Evolutionary conservation across 2,888 invertebrate species (phyloP), one percentile per base, ranked within the genome.

Genomic region (Leucophenga maculata): DNA sequence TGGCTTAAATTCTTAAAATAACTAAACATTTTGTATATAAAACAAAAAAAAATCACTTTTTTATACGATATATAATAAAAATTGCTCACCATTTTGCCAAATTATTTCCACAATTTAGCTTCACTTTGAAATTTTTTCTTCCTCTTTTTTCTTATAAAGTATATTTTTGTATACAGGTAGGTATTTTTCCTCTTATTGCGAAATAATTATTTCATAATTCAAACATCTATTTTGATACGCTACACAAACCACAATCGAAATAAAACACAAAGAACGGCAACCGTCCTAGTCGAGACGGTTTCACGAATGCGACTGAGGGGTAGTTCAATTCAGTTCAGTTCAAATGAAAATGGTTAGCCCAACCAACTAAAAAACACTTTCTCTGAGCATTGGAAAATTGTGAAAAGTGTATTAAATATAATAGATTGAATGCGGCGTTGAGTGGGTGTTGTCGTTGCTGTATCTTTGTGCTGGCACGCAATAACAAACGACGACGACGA

Each of bases 141-240:
- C n/a, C n/a, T n/a, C n/a, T 32, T 32, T 32, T 32, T 39, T 39
- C 8, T 39, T 39, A 11, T 11, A 8, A 39, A 39, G 11, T 39
- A 11, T 39, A 39, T 39, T 39, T 39, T 6, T 39, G 8, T 32
- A 8, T 32, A 32, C n/a, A n/a, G n/a, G 32, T 11, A 39, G 9
- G 39, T 39, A 39, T 50, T 11, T n/a, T 18, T 50, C 6, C 13
- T 16, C n/a, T 14, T 50, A 8, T 50, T 50, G 50, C 50, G 16
- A 55, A 55, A 55, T 22, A 65, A 52, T 76, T 81, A 76, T 79
- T 75, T 79, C 83, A 82, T 79, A 72, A 72, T 75, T 70, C 71
- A 69, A 69, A 72, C 72, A 70, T 73, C 73, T 75, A 65, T 78
- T 69, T 78, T 69, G 52, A 65, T 67, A 67, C 68, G 54, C 22